These are phyloP conservation scores for Chloropsis hardwickii DNA, from an alignment of 2,113 vertebrate genomes.

Conservation along the genomic window DNA sequence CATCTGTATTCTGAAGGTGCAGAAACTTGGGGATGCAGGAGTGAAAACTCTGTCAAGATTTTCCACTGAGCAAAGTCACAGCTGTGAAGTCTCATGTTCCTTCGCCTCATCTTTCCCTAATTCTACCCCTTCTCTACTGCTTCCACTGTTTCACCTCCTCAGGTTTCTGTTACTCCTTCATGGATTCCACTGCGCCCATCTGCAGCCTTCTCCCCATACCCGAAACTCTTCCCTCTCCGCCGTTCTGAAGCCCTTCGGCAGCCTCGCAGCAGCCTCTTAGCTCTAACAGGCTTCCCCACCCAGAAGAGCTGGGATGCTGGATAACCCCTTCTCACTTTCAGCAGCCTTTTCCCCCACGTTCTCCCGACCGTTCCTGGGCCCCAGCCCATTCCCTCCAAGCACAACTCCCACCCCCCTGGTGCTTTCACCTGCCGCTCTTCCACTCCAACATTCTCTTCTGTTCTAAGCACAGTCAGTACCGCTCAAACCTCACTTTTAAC, in stretches of 20 bases:
- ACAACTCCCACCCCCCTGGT: accelerated
- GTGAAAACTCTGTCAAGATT: not conserved
- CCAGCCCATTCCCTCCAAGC: not conserved
- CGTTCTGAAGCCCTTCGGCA: not conserved
- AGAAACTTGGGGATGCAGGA: not conserved
- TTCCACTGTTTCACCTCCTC: not conserved
- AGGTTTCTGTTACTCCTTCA: not conserved
- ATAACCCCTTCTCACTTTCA: not conserved
- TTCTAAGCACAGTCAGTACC: not conserved
- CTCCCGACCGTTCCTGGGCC: not conserved
- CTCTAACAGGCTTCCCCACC: not conserved
- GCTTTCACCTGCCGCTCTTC: not conserved
- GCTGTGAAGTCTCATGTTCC: not conserved
- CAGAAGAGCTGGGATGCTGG: no score
- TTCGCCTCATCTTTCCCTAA: not conserved
- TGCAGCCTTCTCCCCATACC: not conserved
- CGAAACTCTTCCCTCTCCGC: accelerated
- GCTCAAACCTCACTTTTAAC: not conserved
- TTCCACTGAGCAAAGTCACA: not conserved
- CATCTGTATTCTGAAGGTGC: not conserved
- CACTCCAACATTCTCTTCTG: not conserved
- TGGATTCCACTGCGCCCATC: not conserved
- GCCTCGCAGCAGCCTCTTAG: not conserved
- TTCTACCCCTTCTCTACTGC: not conserved
- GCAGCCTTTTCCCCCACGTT: accelerated